phyloP scores from a whole-genome alignment of 2,113 vertebrate genomes.

The Amphilophus citrinellus region DNA sequence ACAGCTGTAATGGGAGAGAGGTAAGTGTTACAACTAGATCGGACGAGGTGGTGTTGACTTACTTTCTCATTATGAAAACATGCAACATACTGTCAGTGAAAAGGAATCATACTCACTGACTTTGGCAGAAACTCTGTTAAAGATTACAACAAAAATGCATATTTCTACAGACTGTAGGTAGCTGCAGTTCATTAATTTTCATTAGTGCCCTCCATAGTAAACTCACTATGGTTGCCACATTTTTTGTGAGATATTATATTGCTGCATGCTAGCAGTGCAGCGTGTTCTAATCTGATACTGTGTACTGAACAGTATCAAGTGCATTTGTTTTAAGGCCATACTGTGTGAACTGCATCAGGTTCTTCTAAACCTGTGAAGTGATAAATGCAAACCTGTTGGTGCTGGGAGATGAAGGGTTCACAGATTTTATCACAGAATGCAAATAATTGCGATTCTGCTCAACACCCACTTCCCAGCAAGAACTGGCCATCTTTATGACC shows the following conservation, averaged over 20 bases:
- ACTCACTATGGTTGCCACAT: not conserved
- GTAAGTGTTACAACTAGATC: conserved; percentile 54
- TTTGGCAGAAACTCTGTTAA: not conserved
- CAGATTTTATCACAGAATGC: not conserved
- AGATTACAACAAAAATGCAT: not conserved
- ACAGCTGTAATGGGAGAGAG: conserved; percentile 70
- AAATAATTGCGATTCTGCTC: not conserved
- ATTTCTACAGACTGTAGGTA: not conserved
- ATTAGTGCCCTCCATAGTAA: not conserved
- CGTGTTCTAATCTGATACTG: not conserved
- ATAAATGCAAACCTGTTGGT: conserved; percentile 2
- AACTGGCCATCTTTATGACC: not conserved
- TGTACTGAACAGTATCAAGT: no score
- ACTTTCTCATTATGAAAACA: conserved; percentile 51
- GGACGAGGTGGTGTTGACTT: conserved; percentile 65
- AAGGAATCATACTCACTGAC: not conserved
- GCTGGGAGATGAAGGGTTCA: not conserved
- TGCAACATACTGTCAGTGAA: not conserved
- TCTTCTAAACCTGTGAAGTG: not conserved
- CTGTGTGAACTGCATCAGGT: not conserved
- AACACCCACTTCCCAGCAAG: not conserved
- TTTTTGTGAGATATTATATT: not conserved
- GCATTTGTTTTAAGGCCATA: not conserved
- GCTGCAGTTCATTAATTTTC: not conserved
- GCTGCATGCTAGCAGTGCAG: not conserved